Conservation (phyloP, 2,888 invertebrate species). For the Escarpia spicata region DNA sequence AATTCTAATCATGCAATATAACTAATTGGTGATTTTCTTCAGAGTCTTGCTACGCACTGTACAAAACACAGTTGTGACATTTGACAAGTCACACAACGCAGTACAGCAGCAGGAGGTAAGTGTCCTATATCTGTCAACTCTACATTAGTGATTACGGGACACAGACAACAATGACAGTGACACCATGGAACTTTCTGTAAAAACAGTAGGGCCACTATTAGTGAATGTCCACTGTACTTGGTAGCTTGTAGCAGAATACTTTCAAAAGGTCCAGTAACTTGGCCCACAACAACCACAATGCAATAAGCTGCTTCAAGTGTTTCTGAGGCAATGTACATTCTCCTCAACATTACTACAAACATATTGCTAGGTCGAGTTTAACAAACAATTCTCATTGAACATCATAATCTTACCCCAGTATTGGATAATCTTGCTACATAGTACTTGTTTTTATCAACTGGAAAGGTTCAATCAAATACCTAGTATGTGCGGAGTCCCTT, state of each 20-base stretch:
- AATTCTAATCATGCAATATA: background rate
- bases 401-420: too few relatives aligned
- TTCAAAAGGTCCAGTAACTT: too few relatives aligned
- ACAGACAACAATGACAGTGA: background rate
- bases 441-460: background rate
- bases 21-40: background rate
- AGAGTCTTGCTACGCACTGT: background rate
- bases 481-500: background rate
- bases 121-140: background rate
- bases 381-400: too few relatives aligned
- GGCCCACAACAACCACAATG: too few relatives aligned
- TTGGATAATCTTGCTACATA: background rate
- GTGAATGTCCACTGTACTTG: too few relatives aligned
- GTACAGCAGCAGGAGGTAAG: background rate
- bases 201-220: too few relatives aligned
- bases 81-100: background rate
- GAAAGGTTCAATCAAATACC: background rate
- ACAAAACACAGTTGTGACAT: background rate
- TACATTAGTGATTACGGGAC: background rate
- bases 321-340: too few relatives aligned
- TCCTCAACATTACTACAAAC: too few relatives aligned
- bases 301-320: too few relatives aligned
- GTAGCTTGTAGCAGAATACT: too few relatives aligned
- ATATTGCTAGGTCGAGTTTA: too few relatives aligned
- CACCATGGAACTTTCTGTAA: background rate